A percentile compares a stretch with the other conserved stretches of the same genome.
Evolutionary conservation across 1,140 invertebrate genomes (phyloP).

Genomic region (Bradynema listronoti): DNA sequence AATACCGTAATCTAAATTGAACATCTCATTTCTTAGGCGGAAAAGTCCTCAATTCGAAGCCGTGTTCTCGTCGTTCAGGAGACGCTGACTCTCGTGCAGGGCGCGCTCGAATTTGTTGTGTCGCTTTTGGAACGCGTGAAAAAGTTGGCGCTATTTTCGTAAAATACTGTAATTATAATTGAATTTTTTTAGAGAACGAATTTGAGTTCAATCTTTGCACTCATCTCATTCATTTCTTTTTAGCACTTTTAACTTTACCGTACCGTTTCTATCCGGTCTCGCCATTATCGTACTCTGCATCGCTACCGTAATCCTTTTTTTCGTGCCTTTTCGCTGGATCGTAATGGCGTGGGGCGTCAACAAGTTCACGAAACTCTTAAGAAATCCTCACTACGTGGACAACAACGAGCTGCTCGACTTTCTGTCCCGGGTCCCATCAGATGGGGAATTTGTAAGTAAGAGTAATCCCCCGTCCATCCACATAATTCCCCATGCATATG

Average conservation of each 20-base stretch:
- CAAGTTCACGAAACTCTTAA: constrained; percentile 87
- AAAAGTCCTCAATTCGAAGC: constrained; percentile 25
- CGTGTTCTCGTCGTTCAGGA: constrained; percentile 41
- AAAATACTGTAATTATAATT: no score
- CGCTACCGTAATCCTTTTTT: constrained; percentile 71
- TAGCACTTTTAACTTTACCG: constrained; percentile 91
- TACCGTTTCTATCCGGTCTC: constrained; percentile 87
- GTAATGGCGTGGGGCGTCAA: constrained; percentile 92
- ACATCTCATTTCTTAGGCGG: neutral
- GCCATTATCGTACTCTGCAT: constrained; percentile 66
- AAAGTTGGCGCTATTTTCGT: constrained; percentile 51
- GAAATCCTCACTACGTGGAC: constrained; percentile 84
- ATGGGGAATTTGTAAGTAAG: constrained; percentile 72
- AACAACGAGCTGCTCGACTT: constrained; percentile 96
- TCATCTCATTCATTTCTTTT: constrained; percentile 52
- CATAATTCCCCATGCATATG: neutral
- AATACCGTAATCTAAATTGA: no score
- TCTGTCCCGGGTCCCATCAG: constrained; percentile 86
- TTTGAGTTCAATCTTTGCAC: constrained; percentile 4
- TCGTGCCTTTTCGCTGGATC: constrained; percentile 80
- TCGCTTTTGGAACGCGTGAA: constrained; percentile 47
- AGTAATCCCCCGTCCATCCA: neutral
- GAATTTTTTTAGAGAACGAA: constrained; percentile 28
- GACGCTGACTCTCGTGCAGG: constrained; percentile 43
- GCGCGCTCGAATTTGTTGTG: constrained; percentile 43